Evolutionary conservation across 1,140 invertebrate species (phyloP).

Genomic region (Vanessa tameamea): DNA sequence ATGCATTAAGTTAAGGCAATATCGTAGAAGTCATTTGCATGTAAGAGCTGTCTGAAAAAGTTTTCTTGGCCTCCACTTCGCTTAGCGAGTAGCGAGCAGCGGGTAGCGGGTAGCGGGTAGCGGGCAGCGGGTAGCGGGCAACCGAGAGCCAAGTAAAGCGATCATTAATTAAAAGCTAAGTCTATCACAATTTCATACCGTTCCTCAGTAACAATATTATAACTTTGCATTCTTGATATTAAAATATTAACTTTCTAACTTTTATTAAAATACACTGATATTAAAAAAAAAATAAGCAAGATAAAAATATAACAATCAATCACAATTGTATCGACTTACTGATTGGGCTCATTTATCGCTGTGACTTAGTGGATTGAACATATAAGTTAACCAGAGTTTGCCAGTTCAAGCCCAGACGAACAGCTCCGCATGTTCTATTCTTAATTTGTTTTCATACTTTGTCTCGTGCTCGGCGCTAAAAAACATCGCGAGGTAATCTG

Average conservation of each 20-base stretch:
- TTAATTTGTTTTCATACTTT: too few species aligned
- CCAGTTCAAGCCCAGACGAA: too few species aligned
- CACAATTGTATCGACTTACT: too few species aligned
- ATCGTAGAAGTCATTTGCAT: conserved; percentile 12
- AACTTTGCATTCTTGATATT: not conserved
- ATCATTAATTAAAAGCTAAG: conserved; percentile 25
- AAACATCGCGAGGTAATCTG: too few species aligned
- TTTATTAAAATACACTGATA: not conserved
- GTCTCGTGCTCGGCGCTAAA: too few species aligned
- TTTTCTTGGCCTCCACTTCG: not conserved
- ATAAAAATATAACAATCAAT: too few species aligned
- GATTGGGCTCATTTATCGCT: too few species aligned
- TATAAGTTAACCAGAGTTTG: too few species aligned
- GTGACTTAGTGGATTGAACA: too few species aligned
- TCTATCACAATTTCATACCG: conserved; percentile 19
- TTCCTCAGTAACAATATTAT: not conserved
- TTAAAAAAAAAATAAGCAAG: not conserved
- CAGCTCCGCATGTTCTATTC: too few species aligned
- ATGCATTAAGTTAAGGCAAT: not conserved
- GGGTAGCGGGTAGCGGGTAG: conserved; percentile 3
- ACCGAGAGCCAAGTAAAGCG: conserved; percentile 4
- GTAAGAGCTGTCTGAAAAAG: conserved; percentile 13
- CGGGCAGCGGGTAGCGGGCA: not conserved
- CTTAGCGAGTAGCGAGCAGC: not conserved
- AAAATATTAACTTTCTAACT: not conserved